Percentiles rank a stretch among this genome's conserved stretches.
These are phyloP conservation scores for Ctenosaura bakeri DNA, from an alignment of 2,797 vertebrate genomes.

Conservation along the genomic window DNA sequence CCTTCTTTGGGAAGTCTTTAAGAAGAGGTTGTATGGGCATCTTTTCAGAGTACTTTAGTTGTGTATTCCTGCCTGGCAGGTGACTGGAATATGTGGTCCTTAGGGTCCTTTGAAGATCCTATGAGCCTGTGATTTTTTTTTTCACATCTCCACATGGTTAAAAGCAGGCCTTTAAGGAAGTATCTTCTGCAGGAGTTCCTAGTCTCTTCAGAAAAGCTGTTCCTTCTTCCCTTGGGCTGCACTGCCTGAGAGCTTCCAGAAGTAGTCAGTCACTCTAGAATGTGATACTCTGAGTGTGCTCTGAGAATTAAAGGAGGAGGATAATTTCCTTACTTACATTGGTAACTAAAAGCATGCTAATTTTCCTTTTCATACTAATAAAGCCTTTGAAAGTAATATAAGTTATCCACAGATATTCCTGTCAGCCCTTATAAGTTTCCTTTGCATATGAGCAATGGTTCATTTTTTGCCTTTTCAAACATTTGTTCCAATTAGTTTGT, in stretches of 20 bases:
- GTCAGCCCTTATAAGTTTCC: not conserved
- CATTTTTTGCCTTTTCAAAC: conserved; percentile 4
- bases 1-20: no score
- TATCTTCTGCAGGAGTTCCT: not conserved
- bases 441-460: not conserved
- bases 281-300: not conserved
- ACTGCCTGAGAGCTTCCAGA: not conserved
- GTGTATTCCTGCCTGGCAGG: no score
- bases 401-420: not conserved
- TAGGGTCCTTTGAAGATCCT: no score
- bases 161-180: not conserved
- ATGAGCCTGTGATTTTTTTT: no score
- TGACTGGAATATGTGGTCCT: no score
- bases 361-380: not conserved
- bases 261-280: not conserved
- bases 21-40: no score
- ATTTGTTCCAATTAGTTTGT: not conserved
- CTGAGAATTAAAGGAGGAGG: not conserved
- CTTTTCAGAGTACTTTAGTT: no score
- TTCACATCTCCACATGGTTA: not conserved
- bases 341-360: not conserved
- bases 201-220: not conserved
- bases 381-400: not conserved
- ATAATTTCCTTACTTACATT: not conserved
- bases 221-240: not conserved